A percentile compares a stretch with the other conserved stretches of the same genome.
Conservation (phyloP, 1,140 invertebrate species). For the Monochamus saltuarius region DNA sequence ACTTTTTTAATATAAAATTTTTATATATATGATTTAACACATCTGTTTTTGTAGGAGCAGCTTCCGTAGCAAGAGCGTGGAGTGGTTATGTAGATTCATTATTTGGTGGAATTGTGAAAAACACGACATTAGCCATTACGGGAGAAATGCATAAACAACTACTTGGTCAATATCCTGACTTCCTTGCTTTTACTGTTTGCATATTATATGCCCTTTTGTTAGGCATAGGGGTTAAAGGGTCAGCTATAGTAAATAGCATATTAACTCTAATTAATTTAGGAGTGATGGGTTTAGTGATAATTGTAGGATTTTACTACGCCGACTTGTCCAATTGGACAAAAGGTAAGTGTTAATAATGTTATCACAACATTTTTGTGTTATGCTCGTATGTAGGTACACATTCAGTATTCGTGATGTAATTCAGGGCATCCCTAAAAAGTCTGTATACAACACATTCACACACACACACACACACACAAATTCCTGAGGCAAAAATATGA, state of each 20-base stretch:
- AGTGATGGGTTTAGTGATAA: conserved; percentile 74
- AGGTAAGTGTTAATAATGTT: conserved; percentile 53
- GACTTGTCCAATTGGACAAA: conserved; percentile 78
- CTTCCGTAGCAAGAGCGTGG: conserved; percentile 89
- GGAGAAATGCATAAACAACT: conserved; percentile 72
- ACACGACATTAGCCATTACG: conserved; percentile 71
- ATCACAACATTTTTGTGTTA: too few relatives aligned
- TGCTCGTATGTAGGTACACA: too few relatives aligned
- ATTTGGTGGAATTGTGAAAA: conserved; percentile 74
- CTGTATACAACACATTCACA: too few relatives aligned
- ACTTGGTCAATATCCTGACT: conserved; percentile 74
- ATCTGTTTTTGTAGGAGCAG: too few relatives aligned
- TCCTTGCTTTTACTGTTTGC: conserved; percentile 76
- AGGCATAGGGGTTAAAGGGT: conserved; percentile 84
- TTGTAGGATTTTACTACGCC: conserved; percentile 78
- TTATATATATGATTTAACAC: too few relatives aligned
- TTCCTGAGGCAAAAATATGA: too few relatives aligned
- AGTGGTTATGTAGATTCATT: conserved; percentile 89
- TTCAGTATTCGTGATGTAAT: too few relatives aligned
- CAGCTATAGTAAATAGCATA: conserved; percentile 77
- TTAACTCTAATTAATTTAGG: conserved; percentile 76
- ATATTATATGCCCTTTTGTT: conserved; percentile 70
- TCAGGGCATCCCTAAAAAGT: too few relatives aligned
- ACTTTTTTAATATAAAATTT: too few relatives aligned
- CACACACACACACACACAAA: too few relatives aligned